Conservation (phyloP, 2,888 invertebrate genomes). For the Buathra laborator region DNA sequence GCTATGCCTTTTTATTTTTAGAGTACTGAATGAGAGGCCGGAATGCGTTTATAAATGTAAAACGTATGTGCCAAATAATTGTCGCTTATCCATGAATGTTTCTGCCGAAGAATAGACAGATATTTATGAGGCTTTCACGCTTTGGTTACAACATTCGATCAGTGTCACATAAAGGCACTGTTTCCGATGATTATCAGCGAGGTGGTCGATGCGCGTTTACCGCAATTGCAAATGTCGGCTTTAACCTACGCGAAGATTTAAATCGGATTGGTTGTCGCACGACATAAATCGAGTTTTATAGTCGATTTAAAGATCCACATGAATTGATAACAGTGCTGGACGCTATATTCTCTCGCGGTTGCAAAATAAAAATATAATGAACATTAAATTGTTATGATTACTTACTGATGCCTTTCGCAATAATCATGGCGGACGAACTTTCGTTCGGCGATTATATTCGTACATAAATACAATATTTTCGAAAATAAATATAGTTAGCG, state of each 20-base stretch:
- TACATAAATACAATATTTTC: conserved; percentile 34
- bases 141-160: not conserved
- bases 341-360: not conserved
- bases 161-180: not conserved
- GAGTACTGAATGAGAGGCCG: not conserved
- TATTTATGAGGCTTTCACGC: not conserved
- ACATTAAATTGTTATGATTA: not conserved
- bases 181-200: conserved; percentile 28
- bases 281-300: conserved; percentile 15
- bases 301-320: not conserved
- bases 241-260: conserved; percentile 6
- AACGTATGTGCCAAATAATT: not conserved
- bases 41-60: not conserved
- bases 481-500: conserved; percentile 36
- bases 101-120: not conserved
- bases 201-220: conserved; percentile 15
- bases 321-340: not conserved
- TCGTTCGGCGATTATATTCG: conserved; percentile 4
- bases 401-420: not conserved
- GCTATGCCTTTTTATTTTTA: not conserved
- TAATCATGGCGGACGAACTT: not conserved
- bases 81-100: not conserved
- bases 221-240: conserved; percentile 18
- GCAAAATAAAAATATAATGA: not conserved
- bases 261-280: conserved; percentile 35